These are phyloP conservation scores for Lepus townsendii DNA, from an alignment of 2,797 vertebrate genomes.

Conservation along the genomic window DNA sequence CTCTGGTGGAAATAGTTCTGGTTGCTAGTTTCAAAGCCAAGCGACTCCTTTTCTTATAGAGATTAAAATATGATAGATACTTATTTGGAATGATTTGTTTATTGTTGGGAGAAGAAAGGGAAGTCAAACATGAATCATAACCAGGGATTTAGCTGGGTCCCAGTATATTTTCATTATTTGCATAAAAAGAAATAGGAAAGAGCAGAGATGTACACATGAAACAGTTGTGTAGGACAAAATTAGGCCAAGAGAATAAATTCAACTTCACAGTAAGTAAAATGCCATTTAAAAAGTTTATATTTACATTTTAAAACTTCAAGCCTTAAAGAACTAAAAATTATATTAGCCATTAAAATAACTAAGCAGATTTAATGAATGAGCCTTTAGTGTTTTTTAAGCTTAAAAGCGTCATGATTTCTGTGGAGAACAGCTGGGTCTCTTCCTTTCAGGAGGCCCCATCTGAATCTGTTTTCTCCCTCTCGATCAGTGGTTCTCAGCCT, in stretches of 20 bases:
- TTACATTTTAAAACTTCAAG: conserved; percentile 61
- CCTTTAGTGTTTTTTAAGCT: conserved; percentile 29
- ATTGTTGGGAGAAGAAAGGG: neutral
- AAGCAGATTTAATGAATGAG: conserved; percentile 51
- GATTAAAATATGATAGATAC: conserved; percentile 42
- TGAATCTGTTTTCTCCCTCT: conserved; percentile 58
- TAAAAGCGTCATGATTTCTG: conserved; percentile 41
- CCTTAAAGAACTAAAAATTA: conserved; percentile 60
- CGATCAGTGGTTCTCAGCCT: neutral
- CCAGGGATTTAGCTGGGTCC: neutral
- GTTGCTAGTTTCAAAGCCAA: conserved; percentile 46
- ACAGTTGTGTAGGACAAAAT: conserved; percentile 60
- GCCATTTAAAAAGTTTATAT: conserved; percentile 21
- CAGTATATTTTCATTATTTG: conserved; percentile 41
- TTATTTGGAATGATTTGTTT: conserved; percentile 4
- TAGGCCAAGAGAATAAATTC: conserved; percentile 46
- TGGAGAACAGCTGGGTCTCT: conserved; percentile 33
- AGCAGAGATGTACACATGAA: neutral
- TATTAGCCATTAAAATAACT: conserved; percentile 45
- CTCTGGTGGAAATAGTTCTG: neutral
- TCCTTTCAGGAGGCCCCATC: conserved; percentile 40
- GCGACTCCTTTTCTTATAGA: conserved; percentile 29
- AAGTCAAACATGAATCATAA: conserved; percentile 48
- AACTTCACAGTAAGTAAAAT: conserved; percentile 46
- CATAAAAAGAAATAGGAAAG: neutral